Conservation (phyloP, 2,797 vertebrate genomes). For the Rhinatrema bivittatum region DNA sequence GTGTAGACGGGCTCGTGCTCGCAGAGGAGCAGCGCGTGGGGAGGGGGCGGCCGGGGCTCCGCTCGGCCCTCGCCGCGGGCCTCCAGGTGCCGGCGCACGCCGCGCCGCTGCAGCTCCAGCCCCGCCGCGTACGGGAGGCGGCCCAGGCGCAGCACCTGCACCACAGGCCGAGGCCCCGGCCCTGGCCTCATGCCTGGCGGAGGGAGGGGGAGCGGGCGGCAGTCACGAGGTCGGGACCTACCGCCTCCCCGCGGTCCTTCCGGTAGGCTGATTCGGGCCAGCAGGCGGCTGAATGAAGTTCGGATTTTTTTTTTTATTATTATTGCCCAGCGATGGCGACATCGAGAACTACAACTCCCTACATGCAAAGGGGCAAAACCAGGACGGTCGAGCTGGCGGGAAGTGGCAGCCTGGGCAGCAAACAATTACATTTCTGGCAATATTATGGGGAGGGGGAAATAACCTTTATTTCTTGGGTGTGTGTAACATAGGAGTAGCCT, state of each 20-base stretch:
- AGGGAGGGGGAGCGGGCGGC: neutral
- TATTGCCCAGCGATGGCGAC: too few species aligned
- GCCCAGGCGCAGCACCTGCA: slow-evolving; percentile 63
- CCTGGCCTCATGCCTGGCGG: neutral
- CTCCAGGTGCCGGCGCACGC: slow-evolving; percentile 46
- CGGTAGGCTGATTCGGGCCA: neutral
- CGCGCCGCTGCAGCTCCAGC: slow-evolving; percentile 60
- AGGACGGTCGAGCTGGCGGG: too few species aligned
- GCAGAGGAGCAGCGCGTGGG: slow-evolving; percentile 66
- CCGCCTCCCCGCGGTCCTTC: neutral
- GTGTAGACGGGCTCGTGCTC: slow-evolving; percentile 78
- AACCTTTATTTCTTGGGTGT: too few species aligned
- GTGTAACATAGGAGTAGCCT: too few species aligned
- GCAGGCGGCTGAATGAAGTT: too few species aligned
- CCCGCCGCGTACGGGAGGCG: slow-evolving; percentile 51
- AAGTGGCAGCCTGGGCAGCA: too few species aligned
- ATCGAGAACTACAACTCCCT: too few species aligned
- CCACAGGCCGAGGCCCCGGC: slow-evolving; percentile 9
- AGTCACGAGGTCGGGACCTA: neutral
- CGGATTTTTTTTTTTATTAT: too few species aligned
- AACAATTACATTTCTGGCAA: too few species aligned
- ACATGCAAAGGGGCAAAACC: too few species aligned
- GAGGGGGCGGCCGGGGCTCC: neutral
- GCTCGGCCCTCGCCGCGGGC: slow-evolving; percentile 32
- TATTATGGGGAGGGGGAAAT: too few species aligned